Conservation (phyloP, 2,113 vertebrate genomes). For the Motacilla tschutschensis region DNA sequence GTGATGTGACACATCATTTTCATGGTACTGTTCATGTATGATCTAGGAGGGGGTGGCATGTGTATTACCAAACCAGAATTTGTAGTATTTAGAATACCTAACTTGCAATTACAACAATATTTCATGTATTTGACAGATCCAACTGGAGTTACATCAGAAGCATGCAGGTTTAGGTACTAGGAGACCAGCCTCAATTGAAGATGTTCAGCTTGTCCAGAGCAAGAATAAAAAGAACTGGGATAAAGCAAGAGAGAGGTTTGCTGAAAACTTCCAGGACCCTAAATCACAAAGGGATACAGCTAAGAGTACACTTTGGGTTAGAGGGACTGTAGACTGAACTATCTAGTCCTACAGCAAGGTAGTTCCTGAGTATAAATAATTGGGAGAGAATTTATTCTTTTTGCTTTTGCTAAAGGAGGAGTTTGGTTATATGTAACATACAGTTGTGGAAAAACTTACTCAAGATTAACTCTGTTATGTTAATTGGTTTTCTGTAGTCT, state of each 20-base stretch:
- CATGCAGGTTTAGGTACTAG: conserved; percentile 87
- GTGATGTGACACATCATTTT: background rate
- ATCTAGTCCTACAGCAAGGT: background rate
- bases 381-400: conserved; percentile 38
- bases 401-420: conserved; percentile 26
- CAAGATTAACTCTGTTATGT: conserved; percentile 8
- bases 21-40: background rate
- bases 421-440: conserved; percentile 30
- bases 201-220: conserved; percentile 70
- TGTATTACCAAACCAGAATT: background rate
- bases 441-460: background rate
- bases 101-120: background rate
- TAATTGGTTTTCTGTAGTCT: conserved; percentile 33
- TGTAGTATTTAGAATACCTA: background rate
- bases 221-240: conserved; percentile 94
- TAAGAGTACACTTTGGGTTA: conserved; percentile 67
- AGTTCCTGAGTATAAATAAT: conserved; percentile 18
- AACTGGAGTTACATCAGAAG: conserved; percentile 82
- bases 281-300: conserved; percentile 61
- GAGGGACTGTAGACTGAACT: conserved; percentile 66
- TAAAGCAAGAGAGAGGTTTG: conserved; percentile 91
- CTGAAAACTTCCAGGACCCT: conserved; percentile 81
- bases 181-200: conserved; percentile 78
- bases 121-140: conserved; percentile 76
- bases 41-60: background rate